Base-by-base conservation (phyloP, 2,888 invertebrate genomes). In the Clivina fossor region DNA sequence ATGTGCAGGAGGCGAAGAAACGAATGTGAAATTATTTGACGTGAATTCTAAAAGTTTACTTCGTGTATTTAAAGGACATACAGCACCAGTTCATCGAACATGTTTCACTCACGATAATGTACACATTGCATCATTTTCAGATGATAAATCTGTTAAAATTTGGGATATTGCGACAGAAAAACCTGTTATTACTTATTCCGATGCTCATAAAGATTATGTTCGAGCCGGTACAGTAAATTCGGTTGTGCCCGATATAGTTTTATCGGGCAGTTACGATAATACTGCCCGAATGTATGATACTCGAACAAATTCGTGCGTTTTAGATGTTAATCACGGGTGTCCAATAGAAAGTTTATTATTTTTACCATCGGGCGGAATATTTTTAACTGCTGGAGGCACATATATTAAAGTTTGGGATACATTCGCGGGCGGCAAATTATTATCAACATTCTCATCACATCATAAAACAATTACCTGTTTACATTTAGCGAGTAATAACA, bases 381-480 rank as follows among this genome's bases (percentile, higher is more conserved):
- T 97, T 68, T 77, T 95, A 40, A 92, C 93, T 65, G 94, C 94
- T 57, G 96, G 95, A 62, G 93, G 93, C 0, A 91, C 88, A 26
- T 88, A 90, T 71, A 85, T 96, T 4, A 86, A 88, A 73, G 88
- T 98, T 0, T 98, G 96, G 96, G 97, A 98, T 72, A 84, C 88
- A 3, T 80, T 94, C 46, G 84, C 90, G 61, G 93, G 93, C 20
- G 95, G 95, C 7, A 86, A 88, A 69, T 76, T 93, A 50, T 71
- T 98, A 18, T 86, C 91, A 1, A 85, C 84, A 65, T 82, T 98
- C 60, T 88, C 88, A 2, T 89, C 93, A 64, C 98, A 99, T 74
- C 94, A 96, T 73, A 98, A 98, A 78, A 93, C 96, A 0, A 86
- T 98, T 1, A 98, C 95, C 0, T 88, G 90, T 61, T 71, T 98